These are phyloP conservation scores for Cathartes aura DNA, from an alignment of 2,113 vertebrate species.

Conservation along the genomic window DNA sequence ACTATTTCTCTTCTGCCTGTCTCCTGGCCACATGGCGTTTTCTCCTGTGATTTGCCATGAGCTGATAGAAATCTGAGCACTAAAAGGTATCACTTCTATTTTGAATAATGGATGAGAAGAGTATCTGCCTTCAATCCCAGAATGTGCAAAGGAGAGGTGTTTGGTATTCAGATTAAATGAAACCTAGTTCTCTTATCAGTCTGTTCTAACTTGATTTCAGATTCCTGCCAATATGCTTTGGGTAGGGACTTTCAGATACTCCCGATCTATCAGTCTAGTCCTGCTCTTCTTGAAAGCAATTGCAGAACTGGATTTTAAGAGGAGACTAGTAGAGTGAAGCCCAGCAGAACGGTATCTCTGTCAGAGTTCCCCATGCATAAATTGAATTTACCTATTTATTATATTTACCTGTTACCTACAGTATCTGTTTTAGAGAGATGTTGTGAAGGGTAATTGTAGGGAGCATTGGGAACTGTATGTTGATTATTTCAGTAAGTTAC, in stretches of 20 bases:
- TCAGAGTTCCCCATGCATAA: background rate
- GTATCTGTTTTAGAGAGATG: background rate
- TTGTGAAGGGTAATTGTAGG: background rate
- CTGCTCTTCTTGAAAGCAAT: background rate
- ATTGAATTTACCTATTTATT: background rate
- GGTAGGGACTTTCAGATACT: background rate
- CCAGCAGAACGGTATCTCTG: background rate
- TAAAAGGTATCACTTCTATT: background rate
- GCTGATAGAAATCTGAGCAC: conserved; percentile 3
- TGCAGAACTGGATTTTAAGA: background rate
- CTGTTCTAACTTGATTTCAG: background rate
- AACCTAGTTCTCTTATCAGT: background rate
- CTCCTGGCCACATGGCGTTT: background rate
- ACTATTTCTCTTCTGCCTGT: background rate
- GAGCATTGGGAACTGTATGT: background rate
- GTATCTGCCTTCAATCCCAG: background rate
- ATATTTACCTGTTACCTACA: background rate
- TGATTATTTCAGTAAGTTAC: background rate
- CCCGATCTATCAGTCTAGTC: background rate
- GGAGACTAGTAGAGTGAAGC: background rate
- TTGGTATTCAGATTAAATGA: background rate
- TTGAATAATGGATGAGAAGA: conserved; percentile 34
- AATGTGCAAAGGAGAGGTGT: background rate
- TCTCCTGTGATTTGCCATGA: background rate
- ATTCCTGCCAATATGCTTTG: background rate